These are phyloP conservation scores for Apogon talboti DNA, from an alignment of 2,797 vertebrate genomes.

Conservation along the genomic window DNA sequence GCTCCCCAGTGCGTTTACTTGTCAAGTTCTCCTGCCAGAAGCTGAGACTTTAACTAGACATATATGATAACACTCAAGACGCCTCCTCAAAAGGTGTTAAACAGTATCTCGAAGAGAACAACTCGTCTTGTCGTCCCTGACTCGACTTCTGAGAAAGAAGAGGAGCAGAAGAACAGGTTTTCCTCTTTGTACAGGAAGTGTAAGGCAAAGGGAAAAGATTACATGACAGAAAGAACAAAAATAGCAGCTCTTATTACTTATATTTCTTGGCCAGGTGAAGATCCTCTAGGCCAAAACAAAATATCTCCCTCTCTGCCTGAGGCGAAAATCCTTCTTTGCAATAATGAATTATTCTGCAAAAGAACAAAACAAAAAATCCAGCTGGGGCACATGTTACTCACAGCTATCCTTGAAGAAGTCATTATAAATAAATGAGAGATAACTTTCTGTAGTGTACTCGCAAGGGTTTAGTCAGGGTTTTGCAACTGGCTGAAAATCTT, in stretches of 20 bases:
- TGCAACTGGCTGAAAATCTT: constrained; percentile 3
- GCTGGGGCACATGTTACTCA: constrained; percentile 32
- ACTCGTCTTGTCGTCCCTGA: constrained; percentile 1
- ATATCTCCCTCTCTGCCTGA: constrained; percentile 25
- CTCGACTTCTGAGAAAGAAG: background rate
- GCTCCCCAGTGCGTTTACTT: constrained; percentile 19
- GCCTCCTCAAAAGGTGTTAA: constrained; percentile 3
- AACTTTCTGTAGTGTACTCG: constrained; percentile 35
- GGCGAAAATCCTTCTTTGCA: constrained; percentile 19
- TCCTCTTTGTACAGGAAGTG: background rate
- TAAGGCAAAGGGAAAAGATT: constrained; percentile 10
- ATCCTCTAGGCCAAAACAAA: constrained; percentile 28
- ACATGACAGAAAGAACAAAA: background rate
- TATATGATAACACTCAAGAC: constrained; percentile 6
- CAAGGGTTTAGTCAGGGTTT: constrained; percentile 16
- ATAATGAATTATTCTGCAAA: constrained; percentile 42
- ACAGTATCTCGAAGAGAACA: too few species aligned
- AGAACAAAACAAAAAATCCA: constrained; percentile 28
- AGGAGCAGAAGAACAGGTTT: constrained; percentile 4
- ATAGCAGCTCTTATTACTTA: background rate
- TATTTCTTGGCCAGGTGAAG: constrained; percentile 23
- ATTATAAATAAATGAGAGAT: constrained; percentile 51
- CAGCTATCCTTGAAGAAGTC: constrained; percentile 32
- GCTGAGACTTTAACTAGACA: constrained; percentile 19
- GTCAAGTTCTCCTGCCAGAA: background rate